Conservation (phyloP, 2,113 vertebrate genomes). For the Thunnus thynnus region DNA sequence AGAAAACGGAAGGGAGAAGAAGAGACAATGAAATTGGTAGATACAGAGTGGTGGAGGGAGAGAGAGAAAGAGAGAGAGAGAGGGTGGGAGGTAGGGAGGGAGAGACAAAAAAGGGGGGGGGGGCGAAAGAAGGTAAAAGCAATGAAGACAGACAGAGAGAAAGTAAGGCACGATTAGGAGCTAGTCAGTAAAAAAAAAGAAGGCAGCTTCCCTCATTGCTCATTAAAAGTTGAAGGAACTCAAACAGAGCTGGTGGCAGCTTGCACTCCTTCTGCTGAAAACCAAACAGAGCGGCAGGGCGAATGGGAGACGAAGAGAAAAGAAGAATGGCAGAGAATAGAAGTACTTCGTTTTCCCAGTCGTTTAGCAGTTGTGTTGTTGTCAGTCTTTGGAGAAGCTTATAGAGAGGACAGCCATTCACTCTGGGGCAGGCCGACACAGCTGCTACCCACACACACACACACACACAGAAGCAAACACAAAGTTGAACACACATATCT, state of each 20-base stretch:
- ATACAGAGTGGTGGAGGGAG: neutral
- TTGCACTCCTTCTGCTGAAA: slow-evolving; percentile 71
- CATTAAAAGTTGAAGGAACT: slow-evolving; percentile 81
- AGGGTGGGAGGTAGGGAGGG: neutral
- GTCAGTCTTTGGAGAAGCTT: slow-evolving; percentile 72
- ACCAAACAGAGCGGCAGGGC: slow-evolving; percentile 71
- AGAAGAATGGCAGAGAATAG: slow-evolving; percentile 72
- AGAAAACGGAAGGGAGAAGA: slow-evolving; percentile 46
- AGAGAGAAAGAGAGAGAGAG: neutral
- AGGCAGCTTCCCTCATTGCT: slow-evolving; percentile 62
- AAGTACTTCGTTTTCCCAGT: slow-evolving; percentile 76
- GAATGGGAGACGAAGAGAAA: slow-evolving; percentile 62
- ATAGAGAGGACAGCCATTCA: slow-evolving; percentile 65
- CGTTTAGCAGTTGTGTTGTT: slow-evolving; percentile 74
- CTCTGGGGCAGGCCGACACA: slow-evolving; percentile 54
- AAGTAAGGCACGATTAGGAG: slow-evolving; percentile 58
- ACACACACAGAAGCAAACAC: slow-evolving; percentile 3
- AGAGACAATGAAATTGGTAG: slow-evolving; percentile 43
- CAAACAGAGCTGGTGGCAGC: slow-evolving; percentile 82
- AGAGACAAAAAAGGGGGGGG: neutral
- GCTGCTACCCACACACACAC: slow-evolving; percentile 56
- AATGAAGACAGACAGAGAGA: slow-evolving; percentile 42
- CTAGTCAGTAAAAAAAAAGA: slow-evolving; percentile 46
- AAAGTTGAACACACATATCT: neutral
- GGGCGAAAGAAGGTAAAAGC: slow-evolving; percentile 35